Evolutionary conservation across 23 tunicate species (phyloP), one percentile per base, ranked within the genome.

Genomic region (Ascidia mentula): DNA sequence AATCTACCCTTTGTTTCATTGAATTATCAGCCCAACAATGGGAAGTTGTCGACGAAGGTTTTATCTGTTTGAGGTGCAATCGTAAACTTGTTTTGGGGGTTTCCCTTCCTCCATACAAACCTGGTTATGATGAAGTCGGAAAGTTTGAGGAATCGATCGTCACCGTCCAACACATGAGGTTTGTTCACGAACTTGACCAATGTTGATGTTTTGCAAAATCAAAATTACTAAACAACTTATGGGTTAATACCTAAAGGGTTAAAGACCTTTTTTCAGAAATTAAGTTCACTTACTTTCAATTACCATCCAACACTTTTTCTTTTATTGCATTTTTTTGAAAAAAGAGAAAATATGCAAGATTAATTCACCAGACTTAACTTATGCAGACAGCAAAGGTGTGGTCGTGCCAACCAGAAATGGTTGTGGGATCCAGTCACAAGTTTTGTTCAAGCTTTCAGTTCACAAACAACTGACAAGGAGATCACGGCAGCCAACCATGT

Each of bases 401-500:
- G 97, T 24, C 80, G 91, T 3, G 97, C 97, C 38, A 77, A 91
- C 77, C 97, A 91, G 82, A 77, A 77, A 34, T 91, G 90, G 90
- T 39, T 46, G 8, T 77, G 72, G 60, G 90, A 91, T 60, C 72
- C 86, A 38, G 80, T 81, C 12, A 18, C 35, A 34, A 39, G 60
- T 40, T 34, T 46, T 24, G 71, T 91, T 5, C 36, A 74, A 36
- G 84, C 97, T 0, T 91, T 91, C 42, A 40, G 77, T 6, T 75
- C 97, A 0, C 82, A 76, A 38, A 69, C 75, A 24, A 82, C 35
- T 32, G 87, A 91, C 75, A 91, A 91, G 73, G 97, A 91, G 77
- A 74, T 91, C 2, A 91, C 97, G 1, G 90, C 97, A 6, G 97
- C 90, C 0, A 91, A 85, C 60, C 90, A 91, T 77, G 97, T 91